Evolutionary conservation across 2,888 invertebrate genomes (phyloP).

Genomic region (Idaea dimidiata): DNA sequence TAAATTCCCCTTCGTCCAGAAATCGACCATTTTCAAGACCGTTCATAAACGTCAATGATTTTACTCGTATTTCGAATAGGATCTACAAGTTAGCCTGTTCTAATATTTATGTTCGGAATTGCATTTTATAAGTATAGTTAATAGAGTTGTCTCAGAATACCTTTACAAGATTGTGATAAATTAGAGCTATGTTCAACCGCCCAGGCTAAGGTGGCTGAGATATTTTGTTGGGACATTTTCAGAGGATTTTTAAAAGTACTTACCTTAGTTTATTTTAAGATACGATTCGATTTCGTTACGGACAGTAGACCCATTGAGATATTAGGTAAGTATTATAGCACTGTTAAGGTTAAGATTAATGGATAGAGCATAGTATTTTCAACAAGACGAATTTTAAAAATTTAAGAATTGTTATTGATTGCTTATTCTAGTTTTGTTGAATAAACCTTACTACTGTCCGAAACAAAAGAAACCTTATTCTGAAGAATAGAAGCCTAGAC

Average conservation of each 20-base stretch:
- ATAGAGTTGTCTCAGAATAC: neutral
- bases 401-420: no score
- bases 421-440: no score
- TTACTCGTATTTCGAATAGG: neutral
- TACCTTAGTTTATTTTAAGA: neutral
- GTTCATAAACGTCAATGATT: neutral
- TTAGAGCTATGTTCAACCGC: neutral
- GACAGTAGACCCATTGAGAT: no score
- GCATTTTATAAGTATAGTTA: neutral
- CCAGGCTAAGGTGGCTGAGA: neutral
- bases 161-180: neutral
- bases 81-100: neutral
- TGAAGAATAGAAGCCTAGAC: no score
- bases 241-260: neutral
- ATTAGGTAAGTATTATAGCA: no score
- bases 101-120: neutral
- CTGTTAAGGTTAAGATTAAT: no score
- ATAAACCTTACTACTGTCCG: no score
- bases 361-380: no score
- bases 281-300: no score
- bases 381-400: no score
- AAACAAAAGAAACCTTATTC: no score
- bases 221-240: neutral
- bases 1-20: neutral
- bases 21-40: neutral